Evolutionary conservation across 1,140 invertebrate species (phyloP), one percentile per base, ranked within the genome.

Genomic region (Bemisia tabaci): DNA sequence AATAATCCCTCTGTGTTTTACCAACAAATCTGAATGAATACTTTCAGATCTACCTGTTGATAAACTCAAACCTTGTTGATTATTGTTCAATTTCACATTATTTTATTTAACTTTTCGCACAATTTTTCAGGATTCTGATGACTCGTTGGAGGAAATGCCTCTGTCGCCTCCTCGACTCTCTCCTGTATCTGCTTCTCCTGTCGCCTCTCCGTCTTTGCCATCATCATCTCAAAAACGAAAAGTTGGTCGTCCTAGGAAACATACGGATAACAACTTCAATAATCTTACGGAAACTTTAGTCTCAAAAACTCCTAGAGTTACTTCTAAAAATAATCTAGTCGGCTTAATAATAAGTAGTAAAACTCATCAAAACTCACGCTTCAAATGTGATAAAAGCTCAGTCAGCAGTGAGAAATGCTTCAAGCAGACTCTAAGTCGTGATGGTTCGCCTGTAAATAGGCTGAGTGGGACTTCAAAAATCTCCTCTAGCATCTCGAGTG

Each of bases 191-290:
- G 25, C 67, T 5, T 67, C 65, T 12, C 68, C 68, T 1, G 48
- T 63, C 2, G 27, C 33, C 5, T 64, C 63, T 9, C 63, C 65
- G 25, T 64, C 63, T 9, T 62, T 63, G 25, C 78, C 74, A 39
- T 81, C 81, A 0, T 85, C 86, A 0, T 88, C 86, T 0, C 90
- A 91, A 70, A 91, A 91, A 73, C 81, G 91, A 9, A 92, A 92
- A 79, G 89, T 90, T 0, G 89, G 90, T 1, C 79, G 89, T 68
- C 90, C 90, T 0, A 85, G 87, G 65, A 91, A 91, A 72, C 78
- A 88, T 23, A 82, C 81, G 74, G 81, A 84, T 60, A 82, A 48
- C 17, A 5, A 48, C 17, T 48, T 17, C 5, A 48, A 48, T 17
- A 48, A 48, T 48, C 33, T 48, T 17, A 48, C 33, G 5, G 33